Base-by-base conservation (phyloP, 2,797 vertebrate species). In the Hypotaenidia philippensis region DNA sequence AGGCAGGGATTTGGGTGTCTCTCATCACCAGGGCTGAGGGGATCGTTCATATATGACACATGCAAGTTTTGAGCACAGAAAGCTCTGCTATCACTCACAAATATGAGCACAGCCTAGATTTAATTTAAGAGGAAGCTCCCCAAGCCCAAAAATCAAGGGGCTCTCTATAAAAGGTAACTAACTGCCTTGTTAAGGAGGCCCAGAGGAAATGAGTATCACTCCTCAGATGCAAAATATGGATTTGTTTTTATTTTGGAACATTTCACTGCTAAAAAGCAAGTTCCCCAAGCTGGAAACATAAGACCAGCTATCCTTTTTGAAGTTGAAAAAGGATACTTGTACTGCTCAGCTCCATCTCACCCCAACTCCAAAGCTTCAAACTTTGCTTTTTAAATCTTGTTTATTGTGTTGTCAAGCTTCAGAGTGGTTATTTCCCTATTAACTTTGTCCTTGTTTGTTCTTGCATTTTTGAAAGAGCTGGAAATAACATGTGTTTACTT, bases 361-460 rank as follows among this genome's bases (percentile, higher is more conserved):
- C 52, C 90, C 1, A 16, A 69, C 69, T 86, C 93, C 59, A 91
- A 75, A 76, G 91, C 70, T 60, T 82, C 90, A 34, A 94, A 95
- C 89, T 93, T 66, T 50, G 70, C 65, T 88, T 96, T 96, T 93
- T 52, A 84, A 89, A 93, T 90, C 64, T 50, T 96, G 95, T 96
- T 97, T 96, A 95, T 93, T 13, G 4, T 74, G 83, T 86, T 94
- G 89, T 94, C 91, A 96, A 70, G 85, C 85, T 93, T 91, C 89
- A 82, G 90, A 96, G 96, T 96, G 94, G 93, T 91, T 96, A 94
- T 95, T 96, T 96, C 96, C 95, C 85, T 93, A 96, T 96, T 97
- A 96, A 96, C 94, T 94, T 94, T 87, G 95, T 94, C 94, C 96
- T 94, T 96, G 89, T 96, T 96, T 97, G 95, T 96, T 96, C 96